These are phyloP conservation scores for Zhuqinia jingwanae DNA, from an alignment of 2,888 invertebrate species.

Conservation along the genomic window DNA sequence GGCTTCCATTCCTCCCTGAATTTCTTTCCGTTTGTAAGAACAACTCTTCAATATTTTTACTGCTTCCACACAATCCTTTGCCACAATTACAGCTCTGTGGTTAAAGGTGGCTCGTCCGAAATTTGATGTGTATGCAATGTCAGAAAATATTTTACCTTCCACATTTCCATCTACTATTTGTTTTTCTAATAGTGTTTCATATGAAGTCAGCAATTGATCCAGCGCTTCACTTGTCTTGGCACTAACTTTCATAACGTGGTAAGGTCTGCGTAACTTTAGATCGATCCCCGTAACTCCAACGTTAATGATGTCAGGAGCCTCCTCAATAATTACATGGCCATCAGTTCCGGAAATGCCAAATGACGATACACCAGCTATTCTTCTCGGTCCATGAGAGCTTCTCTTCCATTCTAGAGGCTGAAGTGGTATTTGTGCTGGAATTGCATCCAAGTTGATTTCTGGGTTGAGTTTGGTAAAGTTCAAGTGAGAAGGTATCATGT, in stretches of 20 bases:
- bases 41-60: slow-evolving; percentile 21
- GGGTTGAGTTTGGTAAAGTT: slow-evolving; percentile 71
- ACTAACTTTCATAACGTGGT: slow-evolving; percentile 63
- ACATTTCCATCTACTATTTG: neutral
- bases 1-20: neutral
- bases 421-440: slow-evolving; percentile 72
- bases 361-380: slow-evolving; percentile 67
- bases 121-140: slow-evolving; percentile 49
- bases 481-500: slow-evolving; percentile 67
- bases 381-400: neutral
- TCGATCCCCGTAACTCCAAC: neutral
- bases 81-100: slow-evolving; percentile 59
- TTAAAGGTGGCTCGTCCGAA: slow-evolving; percentile 37
- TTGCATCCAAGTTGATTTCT: slow-evolving; percentile 63
- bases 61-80: slow-evolving; percentile 45
- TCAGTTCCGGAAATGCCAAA: slow-evolving; percentile 73
- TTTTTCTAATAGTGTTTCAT: slow-evolving; percentile 26
- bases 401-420: slow-evolving; percentile 40
- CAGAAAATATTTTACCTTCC: neutral
- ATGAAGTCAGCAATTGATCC: slow-evolving; percentile 51
- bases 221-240: slow-evolving; percentile 63
- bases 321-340: slow-evolving; percentile 69
- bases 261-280: slow-evolving; percentile 47
- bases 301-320: slow-evolving; percentile 28
- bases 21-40: slow-evolving; percentile 19